Percentiles rank a stretch among this genome's conserved stretches.
phyloP scores from a whole-genome alignment of 2,113 vertebrate genomes.

The Aviceda subcristata region DNA sequence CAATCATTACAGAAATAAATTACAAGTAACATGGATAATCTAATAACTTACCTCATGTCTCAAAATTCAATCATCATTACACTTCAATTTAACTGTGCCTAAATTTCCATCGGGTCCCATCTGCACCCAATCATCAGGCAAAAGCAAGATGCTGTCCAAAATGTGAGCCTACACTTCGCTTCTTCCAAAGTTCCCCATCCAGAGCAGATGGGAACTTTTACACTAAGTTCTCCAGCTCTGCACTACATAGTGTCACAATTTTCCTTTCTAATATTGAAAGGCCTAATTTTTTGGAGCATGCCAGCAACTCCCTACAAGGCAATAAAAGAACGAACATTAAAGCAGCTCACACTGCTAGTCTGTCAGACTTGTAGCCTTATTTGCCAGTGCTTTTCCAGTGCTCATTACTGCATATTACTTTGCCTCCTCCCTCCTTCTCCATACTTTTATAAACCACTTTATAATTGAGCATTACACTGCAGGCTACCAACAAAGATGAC shows the following conservation, averaged over 20 bases:
- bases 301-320: background rate
- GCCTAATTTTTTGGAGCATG: background rate
- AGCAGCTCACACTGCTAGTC: background rate
- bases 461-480: background rate
- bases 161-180: background rate
- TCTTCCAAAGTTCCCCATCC: background rate
- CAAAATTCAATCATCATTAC: background rate
- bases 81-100: background rate
- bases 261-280: background rate
- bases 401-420: background rate
- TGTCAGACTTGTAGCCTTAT: background rate
- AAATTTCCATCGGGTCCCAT: background rate
- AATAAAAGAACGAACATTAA: background rate
- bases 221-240: background rate
- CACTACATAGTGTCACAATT: accelerated
- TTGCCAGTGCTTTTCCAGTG: background rate
- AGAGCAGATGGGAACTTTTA: background rate
- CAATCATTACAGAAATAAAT: background rate
- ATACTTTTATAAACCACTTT: background rate
- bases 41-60: background rate
- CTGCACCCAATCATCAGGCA: background rate
- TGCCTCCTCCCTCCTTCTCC: background rate
- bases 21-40: background rate
- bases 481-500: background rate
- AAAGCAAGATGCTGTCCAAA: background rate